Evolutionary conservation across 2,797 vertebrate species (phyloP), one percentile per base, ranked within the genome.

Genomic region (Cetoscarus ocellatus): DNA sequence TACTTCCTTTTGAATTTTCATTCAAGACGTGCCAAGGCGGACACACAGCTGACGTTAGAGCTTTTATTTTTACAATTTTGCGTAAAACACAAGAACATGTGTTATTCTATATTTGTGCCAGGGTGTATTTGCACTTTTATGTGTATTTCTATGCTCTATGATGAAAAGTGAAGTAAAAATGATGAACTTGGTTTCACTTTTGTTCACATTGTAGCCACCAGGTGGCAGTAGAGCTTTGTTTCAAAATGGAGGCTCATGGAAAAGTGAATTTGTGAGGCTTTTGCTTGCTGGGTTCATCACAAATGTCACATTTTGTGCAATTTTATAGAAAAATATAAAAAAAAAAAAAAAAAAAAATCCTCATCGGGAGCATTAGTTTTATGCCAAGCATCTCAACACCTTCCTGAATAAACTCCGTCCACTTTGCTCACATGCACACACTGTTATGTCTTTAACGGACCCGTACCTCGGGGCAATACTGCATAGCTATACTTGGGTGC

Each of bases 401-500:
- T 86, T 82, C 70, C 73, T 84, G 84, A 89, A 87, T 90, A 90
- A 87, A 92, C 85, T 80, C 73, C 52, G 80, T 85, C 87, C 82
- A 87, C 88, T 89, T 75, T 88, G 75, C 88, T 82, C 86, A 77
- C 84, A 83, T 77, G 72, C 79, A 36, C 84, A 77, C 75, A 70
- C 86, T 87, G 79, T 79, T 83, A 80, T 84, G 84, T 91, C 80
- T 91, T 91, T 84, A 90, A 88, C 79, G 73, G 87, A 84, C 82
- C 86, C 47, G n/a, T 65, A 84, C 85, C 91, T 92, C 67, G 54
- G 85, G 90, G 92, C 91, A 66, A 58, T 73, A 53, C 86, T 79
- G 83, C 84, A 68, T n/a, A 85, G 88, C 86, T 85, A 90, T 84
- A 85, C 83, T 88, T 79, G 83, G 87, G 87, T 92, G 92, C 87